Evolutionary conservation across 2,888 invertebrate species (phyloP).

Genomic region (Gasteruption jaculator): DNA sequence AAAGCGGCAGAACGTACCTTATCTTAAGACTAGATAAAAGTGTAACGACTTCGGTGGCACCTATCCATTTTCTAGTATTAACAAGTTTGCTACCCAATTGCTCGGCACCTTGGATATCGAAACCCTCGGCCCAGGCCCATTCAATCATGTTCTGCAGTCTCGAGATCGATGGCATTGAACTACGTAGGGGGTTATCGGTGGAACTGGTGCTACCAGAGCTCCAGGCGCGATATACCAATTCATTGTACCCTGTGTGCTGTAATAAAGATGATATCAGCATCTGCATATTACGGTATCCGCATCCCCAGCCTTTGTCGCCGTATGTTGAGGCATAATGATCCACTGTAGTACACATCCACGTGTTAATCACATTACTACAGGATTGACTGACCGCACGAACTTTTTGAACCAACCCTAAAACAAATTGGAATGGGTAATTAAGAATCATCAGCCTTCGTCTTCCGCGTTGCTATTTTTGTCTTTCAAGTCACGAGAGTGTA

Average conservation of each 20-base stretch:
- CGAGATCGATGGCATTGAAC: conserved; percentile 79
- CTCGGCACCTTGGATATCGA: conserved; percentile 78
- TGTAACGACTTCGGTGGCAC: conserved; percentile 86
- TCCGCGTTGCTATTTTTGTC: conserved; percentile 7
- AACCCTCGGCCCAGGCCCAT: conserved; percentile 76
- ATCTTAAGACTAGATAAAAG: conserved; percentile 78
- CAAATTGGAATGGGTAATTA: neutral
- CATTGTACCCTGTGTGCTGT: conserved; percentile 66
- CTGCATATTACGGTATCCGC: conserved; percentile 87
- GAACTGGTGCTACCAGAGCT: conserved; percentile 46
- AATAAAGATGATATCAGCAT: conserved; percentile 84
- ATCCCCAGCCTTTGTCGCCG: conserved; percentile 89
- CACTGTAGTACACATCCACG: conserved; percentile 73
- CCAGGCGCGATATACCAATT: conserved; percentile 55
- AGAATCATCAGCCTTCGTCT: neutral
- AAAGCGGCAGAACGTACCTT: conserved; percentile 60
- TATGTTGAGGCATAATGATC: conserved; percentile 86
- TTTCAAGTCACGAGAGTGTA: too few species aligned
- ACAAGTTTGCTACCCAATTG: conserved; percentile 77
- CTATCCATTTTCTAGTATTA: conserved; percentile 90
- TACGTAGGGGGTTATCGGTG: conserved; percentile 56
- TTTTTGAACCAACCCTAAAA: conserved; percentile 51
- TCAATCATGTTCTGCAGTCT: conserved; percentile 81
- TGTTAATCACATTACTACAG: conserved; percentile 60
- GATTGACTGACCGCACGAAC: conserved; percentile 54